These are phyloP conservation scores for Subacronicta megacephala DNA, from an alignment of 2,888 invertebrate species.

Conservation along the genomic window DNA sequence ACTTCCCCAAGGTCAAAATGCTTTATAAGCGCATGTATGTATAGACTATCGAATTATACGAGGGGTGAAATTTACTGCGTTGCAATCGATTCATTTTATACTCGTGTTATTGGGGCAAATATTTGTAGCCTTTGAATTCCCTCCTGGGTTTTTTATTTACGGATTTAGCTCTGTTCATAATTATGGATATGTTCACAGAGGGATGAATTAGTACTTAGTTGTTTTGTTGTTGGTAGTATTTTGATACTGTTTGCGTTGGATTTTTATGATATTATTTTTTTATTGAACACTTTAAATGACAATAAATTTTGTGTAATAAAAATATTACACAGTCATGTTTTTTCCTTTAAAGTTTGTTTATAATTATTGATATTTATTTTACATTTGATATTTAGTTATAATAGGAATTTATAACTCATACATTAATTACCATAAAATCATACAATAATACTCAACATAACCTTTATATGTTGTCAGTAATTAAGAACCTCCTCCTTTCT, in stretches of 20 bases:
- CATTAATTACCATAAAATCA: too few species aligned
- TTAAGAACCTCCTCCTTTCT: too few species aligned
- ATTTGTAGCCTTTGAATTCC: conserved; percentile 55
- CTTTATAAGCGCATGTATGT: conserved; percentile 76
- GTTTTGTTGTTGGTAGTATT: conserved; percentile 22
- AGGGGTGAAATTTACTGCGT: conserved; percentile 67
- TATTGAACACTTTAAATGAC: too few species aligned
- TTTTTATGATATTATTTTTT: too few species aligned
- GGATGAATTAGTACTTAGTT: conserved; percentile 28
- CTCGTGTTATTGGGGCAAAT: conserved; percentile 62
- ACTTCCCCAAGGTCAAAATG: conserved; percentile 85
- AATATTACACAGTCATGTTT: too few species aligned
- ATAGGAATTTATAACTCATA: too few species aligned
- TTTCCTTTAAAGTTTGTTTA: too few species aligned
- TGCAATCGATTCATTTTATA: conserved; percentile 70
- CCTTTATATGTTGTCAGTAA: too few species aligned
- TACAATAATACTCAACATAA: too few species aligned
- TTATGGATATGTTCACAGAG: conserved; percentile 36
- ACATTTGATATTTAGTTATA: too few species aligned
- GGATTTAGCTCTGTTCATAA: conserved; percentile 42
- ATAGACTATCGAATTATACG: conserved; percentile 73
- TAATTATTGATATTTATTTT: too few species aligned
- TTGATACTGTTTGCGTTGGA: conserved; percentile 3
- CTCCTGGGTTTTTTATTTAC: conserved; percentile 33
- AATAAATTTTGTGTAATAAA: too few species aligned